phyloP scores from a whole-genome alignment of 1,140 invertebrate genomes.

The Drosophila ficusphila region DNA sequence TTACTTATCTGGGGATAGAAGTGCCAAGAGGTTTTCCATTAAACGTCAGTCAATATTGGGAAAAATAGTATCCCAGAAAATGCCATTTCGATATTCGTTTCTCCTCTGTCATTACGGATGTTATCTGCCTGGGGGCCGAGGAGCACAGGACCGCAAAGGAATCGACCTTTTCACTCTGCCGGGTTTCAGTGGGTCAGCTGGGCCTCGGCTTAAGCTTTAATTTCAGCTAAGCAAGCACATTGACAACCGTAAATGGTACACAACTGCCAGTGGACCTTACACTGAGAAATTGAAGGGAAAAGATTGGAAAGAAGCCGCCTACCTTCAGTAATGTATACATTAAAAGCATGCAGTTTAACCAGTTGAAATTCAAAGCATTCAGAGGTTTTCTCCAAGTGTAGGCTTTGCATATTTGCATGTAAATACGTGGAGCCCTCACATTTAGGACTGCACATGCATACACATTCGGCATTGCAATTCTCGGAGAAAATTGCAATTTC shows the following conservation, averaged over 20 bases:
- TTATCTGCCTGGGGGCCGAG: constrained; percentile 8
- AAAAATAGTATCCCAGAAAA: constrained; percentile 4
- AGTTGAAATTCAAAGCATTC: too few relatives aligned
- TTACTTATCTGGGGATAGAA: constrained; percentile 22
- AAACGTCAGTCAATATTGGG: constrained; percentile 23
- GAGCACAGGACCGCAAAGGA: neutral
- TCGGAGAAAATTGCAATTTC: constrained; percentile 64
- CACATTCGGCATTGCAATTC: constrained; percentile 16
- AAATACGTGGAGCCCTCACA: constrained; percentile 55
- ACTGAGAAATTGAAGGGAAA: neutral
- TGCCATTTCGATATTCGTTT: constrained; percentile 23
- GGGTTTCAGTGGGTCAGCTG: constrained; percentile 2
- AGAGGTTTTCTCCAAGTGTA: constrained; percentile 14
- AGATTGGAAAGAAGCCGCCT: too few relatives aligned
- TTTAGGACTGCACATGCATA: constrained; percentile 22
- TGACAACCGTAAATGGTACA: constrained; percentile 65
- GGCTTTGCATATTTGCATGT: constrained; percentile 71
- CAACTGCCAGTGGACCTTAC: constrained; percentile 38
- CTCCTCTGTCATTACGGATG: constrained; percentile 38
- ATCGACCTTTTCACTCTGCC: constrained; percentile 10
- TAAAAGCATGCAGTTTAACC: neutral
- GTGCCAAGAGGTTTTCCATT: constrained; percentile 27
- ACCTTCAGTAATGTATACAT: too few relatives aligned
- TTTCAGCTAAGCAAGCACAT: constrained; percentile 52
- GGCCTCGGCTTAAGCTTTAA: constrained; percentile 46